Conservation (phyloP, 1,140 invertebrate genomes). For the Diorhabda elongata region DNA sequence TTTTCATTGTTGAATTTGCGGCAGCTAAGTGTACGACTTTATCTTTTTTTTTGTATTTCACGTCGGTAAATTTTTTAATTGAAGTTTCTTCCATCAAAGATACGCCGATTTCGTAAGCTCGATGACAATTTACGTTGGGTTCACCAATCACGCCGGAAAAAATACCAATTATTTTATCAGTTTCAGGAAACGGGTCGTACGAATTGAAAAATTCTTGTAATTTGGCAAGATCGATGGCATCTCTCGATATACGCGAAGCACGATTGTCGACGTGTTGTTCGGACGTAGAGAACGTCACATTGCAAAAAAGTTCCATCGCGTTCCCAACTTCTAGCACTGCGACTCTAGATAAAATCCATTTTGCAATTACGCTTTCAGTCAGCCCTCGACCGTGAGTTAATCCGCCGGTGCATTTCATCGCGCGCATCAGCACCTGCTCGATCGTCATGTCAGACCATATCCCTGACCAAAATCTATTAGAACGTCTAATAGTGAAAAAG, state of each 20-base stretch:
- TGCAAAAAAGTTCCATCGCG: constrained; percentile 26
- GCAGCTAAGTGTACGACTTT: constrained; percentile 6
- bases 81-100: constrained; percentile 34
- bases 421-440: constrained; percentile 45
- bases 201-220: constrained; percentile 32
- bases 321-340: constrained; percentile 19
- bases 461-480: constrained; percentile 46
- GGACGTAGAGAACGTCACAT: constrained; percentile 16
- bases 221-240: constrained; percentile 31
- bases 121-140: constrained; percentile 45
- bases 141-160: constrained; percentile 41
- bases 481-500: constrained; percentile 42
- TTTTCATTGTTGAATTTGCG: constrained; percentile 32
- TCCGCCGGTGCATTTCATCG: constrained; percentile 41
- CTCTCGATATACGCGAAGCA: constrained; percentile 36
- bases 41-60: constrained; percentile 33
- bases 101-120: constrained; percentile 43
- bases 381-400: constrained; percentile 33
- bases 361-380: constrained; percentile 23
- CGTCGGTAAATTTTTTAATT: constrained; percentile 20
- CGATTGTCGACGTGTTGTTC: constrained; percentile 40
- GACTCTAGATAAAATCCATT: constrained; percentile 30
- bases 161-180: constrained; percentile 37
- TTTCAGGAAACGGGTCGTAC: constrained; percentile 36
- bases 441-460: constrained; percentile 47